Evolutionary conservation across 2,888 invertebrate genomes (phyloP), one percentile per base, ranked within the genome.

Genomic region (Leucophenga maculata): DNA sequence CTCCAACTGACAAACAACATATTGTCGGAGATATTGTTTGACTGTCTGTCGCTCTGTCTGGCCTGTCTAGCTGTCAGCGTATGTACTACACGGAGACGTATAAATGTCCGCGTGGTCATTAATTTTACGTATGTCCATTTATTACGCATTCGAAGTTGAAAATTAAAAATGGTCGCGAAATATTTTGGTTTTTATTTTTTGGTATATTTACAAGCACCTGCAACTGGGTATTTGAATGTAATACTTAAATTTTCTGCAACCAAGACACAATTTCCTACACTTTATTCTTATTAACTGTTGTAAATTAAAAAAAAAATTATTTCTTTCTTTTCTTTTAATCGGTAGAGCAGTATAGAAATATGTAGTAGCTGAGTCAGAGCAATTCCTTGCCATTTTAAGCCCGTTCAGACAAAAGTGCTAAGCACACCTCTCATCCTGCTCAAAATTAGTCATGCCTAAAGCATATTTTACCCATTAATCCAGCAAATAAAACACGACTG

Each of bases 61-160:
- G 65, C 4, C 32, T 32, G 31, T 31, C 57, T 32, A 54, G 18
- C 77, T 75, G 71, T 75, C 81, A 77, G 72, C 65, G 67, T 46
- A 67, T 6, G 55, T 39, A 66, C 71, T 71, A 72, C 74, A 71
- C 65, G 54, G 71, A 71, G 72, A 64, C 46, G 14, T 64, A 46
- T 22, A 48, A 64, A 46, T 64, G 62, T 22, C 69, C 70, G 72
- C 74, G 82, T 44, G 18, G 32, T 76, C 84, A 80, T 83, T 80
- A 84, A 84, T 83, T 80, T 74, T 65, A 72, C 81, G 81, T 79
- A 79, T 80, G 79, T 80, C 78, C 80, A 80, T 80, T 80, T 80
- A 80, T 82, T 77, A 83, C 71, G 74, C 69, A 67, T 70, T 65
- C 69, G 72, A n/a, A 57, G 72, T 72, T 71, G 69, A 70, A 80